Conservation (phyloP, 2,797 vertebrate genomes). For the Alosa sapidissima region DNA sequence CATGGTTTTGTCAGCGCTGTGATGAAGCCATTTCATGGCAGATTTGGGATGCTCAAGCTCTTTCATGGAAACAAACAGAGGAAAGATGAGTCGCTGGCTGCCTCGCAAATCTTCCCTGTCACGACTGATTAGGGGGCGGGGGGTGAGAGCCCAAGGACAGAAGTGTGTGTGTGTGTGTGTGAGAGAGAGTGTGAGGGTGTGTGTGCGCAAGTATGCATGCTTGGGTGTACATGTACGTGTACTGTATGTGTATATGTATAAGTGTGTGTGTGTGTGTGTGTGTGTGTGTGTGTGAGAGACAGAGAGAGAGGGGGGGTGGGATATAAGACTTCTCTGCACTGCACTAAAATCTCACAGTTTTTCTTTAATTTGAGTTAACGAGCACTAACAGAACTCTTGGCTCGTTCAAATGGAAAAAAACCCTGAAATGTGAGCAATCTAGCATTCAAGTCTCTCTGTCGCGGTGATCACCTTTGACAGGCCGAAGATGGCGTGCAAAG, state of each 20-base stretch:
- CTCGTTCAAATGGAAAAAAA: conserved; percentile 18
- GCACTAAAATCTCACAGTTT: background rate
- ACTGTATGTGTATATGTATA: no score
- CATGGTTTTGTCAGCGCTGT: conserved; percentile 51
- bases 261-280: background rate
- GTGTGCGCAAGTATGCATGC: background rate
- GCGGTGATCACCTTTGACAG: conserved; percentile 7
- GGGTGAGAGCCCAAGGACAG: conserved; percentile 13
- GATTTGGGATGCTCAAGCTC: conserved; percentile 56
- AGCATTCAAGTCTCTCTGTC: background rate
- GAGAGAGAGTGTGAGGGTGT: background rate
- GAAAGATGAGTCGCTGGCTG: conserved; percentile 34
- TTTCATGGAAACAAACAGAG: conserved; percentile 36
- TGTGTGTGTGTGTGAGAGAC: background rate
- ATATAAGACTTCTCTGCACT: background rate
- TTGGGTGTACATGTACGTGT: background rate
- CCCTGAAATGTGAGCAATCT: background rate
- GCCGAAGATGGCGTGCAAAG: background rate
- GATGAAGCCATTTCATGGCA: conserved; percentile 73
- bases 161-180: background rate
- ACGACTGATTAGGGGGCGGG: conserved; percentile 42
- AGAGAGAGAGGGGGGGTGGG: no score
- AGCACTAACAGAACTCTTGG: conserved; percentile 21
- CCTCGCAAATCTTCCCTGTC: conserved; percentile 48
- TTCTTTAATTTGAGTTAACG: conserved; percentile 40